These are phyloP conservation scores for Rhabdomys pumilio DNA, from an alignment of 2,797 vertebrate genomes.

Conservation along the genomic window DNA sequence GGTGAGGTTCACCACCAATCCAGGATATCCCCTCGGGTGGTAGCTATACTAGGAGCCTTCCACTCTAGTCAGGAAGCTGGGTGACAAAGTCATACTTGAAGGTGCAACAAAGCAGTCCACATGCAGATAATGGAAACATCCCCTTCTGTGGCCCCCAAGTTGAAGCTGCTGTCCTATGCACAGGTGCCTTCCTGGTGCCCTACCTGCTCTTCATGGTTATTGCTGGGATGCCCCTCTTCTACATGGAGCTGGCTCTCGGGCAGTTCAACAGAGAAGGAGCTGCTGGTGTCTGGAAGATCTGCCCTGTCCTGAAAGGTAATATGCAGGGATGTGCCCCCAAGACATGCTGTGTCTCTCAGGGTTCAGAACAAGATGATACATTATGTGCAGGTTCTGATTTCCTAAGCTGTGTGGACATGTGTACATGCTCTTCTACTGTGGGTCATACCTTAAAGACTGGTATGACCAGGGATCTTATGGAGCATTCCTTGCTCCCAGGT, in stretches of 20 bases:
- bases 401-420: background rate
- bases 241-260: constrained; percentile 96
- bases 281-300: constrained; percentile 96
- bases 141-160: accelerated
- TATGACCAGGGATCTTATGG: too few relatives aligned
- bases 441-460: background rate
- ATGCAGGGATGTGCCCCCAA: accelerated
- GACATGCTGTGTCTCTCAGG: background rate
- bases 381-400: accelerated
- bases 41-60: accelerated
- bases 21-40: background rate
- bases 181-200: constrained; percentile 95
- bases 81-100: background rate
- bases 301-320: constrained; percentile 95
- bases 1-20: too few relatives aligned
- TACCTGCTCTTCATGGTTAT: constrained; percentile 97
- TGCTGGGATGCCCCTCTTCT: constrained; percentile 96
- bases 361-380: background rate
- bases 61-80: background rate
- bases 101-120: accelerated
- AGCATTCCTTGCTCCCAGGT: too few relatives aligned
- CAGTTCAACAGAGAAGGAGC: constrained; percentile 96
- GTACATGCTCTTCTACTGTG: accelerated
- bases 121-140: accelerated
- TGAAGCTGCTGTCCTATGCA: background rate